Evolutionary conservation across 2,888 invertebrate genomes (phyloP).

Genomic region (Monopis laevigella): DNA sequence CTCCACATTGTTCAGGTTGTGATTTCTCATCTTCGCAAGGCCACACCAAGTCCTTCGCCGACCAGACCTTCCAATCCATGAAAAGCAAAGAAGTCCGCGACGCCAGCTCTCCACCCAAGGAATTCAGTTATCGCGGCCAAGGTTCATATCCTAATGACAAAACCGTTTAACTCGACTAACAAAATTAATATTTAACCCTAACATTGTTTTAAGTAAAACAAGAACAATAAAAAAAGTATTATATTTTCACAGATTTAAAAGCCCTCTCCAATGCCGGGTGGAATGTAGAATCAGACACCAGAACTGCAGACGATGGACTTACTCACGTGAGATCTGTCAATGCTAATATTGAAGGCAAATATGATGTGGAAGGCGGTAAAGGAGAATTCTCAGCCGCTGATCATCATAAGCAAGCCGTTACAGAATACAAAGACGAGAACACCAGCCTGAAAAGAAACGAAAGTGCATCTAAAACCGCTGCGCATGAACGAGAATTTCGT

Average conservation of each 20-base stretch:
- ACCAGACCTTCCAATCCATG: constrained; percentile 80
- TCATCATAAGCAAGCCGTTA: constrained; percentile 64
- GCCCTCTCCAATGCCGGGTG: constrained; percentile 69
- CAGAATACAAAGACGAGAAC: constrained; percentile 51
- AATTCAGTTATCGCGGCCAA: constrained; percentile 60
- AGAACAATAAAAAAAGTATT: background rate
- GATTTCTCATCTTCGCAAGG: constrained; percentile 56
- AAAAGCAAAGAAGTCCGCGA: constrained; percentile 83
- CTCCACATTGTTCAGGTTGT: constrained; percentile 46
- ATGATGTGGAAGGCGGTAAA: constrained; percentile 71
- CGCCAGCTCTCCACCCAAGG: constrained; percentile 78
- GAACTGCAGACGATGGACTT: constrained; percentile 71
- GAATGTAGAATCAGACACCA: constrained; percentile 72
- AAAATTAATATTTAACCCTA: constrained; percentile 31
- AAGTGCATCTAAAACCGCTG: constrained; percentile 39
- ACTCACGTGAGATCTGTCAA: constrained; percentile 67
- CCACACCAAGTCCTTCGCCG: constrained; percentile 76
- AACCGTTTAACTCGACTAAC: constrained; percentile 19
- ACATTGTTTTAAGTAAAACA: background rate
- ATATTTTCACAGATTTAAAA: constrained; percentile 50
- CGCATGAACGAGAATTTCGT: constrained; percentile 46
- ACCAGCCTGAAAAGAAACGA: constrained; percentile 49
- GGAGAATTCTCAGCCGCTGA: constrained; percentile 72
- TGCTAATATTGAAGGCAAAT: constrained; percentile 72
- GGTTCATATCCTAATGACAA: constrained; percentile 43